Conservation (phyloP, 2,888 invertebrate species). For the Nymphalis urticae region DNA sequence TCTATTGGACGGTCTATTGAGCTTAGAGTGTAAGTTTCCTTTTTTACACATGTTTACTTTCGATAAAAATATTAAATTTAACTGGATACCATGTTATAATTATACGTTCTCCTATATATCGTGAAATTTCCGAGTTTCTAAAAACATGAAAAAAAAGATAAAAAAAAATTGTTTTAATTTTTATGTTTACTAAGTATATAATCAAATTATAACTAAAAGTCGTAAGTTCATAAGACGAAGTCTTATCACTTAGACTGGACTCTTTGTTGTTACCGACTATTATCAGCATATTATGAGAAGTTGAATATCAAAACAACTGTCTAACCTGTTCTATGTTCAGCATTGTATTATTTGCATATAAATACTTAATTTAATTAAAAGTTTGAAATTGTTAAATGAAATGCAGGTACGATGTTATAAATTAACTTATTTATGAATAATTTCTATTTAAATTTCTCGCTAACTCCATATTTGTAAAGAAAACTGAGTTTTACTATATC, state of each 20-base stretch:
- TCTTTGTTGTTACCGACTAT: constrained; percentile 41
- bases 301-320: constrained; percentile 43
- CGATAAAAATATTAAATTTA: no score
- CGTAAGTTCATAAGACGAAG: background rate
- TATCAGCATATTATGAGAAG: constrained; percentile 43
- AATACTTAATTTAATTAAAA: constrained; percentile 30
- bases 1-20: no score
- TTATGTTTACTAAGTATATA: no score
- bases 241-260: constrained; percentile 29
- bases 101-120: no score
- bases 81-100: no score
- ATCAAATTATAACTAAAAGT: no score
- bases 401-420: background rate
- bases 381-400: background rate
- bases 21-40: no score
- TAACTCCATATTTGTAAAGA: background rate
- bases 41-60: no score
- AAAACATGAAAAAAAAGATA: no score
- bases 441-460: background rate
- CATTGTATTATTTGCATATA: constrained; percentile 35
- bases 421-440: background rate
- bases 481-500: background rate
- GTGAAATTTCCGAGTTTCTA: no score
- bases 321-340: constrained; percentile 31
- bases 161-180: no score